A percentile compares a stretch with the other conserved stretches of the same genome.
Conservation (phyloP, 2,113 vertebrate species). For the Rostratula benghalensis region DNA sequence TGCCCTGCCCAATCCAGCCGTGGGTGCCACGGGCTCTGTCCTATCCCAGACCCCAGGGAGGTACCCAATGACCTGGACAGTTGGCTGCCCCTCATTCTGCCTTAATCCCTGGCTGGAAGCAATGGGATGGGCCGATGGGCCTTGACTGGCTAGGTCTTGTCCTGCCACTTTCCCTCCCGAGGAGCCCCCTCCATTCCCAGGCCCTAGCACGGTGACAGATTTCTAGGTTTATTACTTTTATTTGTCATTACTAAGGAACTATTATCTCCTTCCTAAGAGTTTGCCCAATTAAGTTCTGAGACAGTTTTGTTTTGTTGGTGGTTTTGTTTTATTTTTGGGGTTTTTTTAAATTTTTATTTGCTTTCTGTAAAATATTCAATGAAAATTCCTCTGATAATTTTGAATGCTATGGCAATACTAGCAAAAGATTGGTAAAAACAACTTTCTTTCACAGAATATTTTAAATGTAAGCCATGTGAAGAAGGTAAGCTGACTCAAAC, state of each 20-base stretch:
- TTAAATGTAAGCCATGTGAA: neutral
- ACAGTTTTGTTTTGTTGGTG: neutral
- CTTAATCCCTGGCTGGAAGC: accelerated
- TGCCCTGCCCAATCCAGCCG: neutral
- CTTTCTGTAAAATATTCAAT: neutral
- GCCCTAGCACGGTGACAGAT: neutral
- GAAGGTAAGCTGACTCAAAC: neutral
- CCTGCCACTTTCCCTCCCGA: accelerated
- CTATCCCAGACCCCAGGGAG: neutral
- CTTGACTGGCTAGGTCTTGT: neutral
- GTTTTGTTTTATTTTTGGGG: too few species aligned
- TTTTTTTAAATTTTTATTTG: neutral
- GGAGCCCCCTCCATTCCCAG: accelerated
- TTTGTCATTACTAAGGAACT: neutral
- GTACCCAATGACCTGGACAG: accelerated
- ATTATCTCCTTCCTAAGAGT: neutral
- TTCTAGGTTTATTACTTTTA: neutral
- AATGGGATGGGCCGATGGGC: neutral
- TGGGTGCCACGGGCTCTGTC: accelerated
- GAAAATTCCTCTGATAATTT: neutral
- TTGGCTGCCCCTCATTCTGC: neutral
- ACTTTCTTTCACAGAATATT: neutral
- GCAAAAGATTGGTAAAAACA: neutral
- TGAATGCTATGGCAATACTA: neutral
- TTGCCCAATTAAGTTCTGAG: neutral